A percentile compares a stretch with the other conserved stretches of the same genome.
Evolutionary conservation across 2,113 vertebrate genomes (phyloP).

Genomic region (Xyrauchen texanus): DNA sequence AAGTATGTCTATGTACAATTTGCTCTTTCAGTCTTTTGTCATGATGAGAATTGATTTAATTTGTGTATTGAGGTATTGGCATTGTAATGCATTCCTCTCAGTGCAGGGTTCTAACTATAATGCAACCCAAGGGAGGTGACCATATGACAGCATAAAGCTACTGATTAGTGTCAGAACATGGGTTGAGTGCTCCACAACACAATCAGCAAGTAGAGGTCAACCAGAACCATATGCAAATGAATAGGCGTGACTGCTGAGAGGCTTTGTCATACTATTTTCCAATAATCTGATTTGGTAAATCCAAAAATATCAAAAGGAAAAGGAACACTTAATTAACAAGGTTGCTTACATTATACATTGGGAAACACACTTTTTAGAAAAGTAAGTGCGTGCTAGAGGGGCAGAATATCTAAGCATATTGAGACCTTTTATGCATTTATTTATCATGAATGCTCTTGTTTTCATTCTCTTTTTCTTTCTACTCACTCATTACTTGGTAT

Average conservation of each 20-base stretch:
- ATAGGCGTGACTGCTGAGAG: too few species aligned
- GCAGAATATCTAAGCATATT: slow-evolving; percentile 33
- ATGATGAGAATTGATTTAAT: background rate
- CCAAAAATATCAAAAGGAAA: slow-evolving; percentile 17
- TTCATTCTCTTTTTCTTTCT: background rate
- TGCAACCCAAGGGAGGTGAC: slow-evolving; percentile 21
- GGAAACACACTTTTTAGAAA: slow-evolving; percentile 40
- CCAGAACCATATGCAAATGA: too few species aligned
- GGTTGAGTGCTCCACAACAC: slow-evolving; percentile 10
- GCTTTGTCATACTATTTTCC: too few species aligned
- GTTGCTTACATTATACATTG: slow-evolving; percentile 27
- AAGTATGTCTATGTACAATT: slow-evolving; percentile 57
- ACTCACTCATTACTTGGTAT: slow-evolving; percentile 13
- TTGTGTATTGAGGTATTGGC: background rate
- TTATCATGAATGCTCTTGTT: slow-evolving; percentile 1
- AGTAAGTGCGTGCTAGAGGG: slow-evolving; percentile 43
- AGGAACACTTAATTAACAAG: slow-evolving; percentile 33
- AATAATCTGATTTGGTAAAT: background rate
- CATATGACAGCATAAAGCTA: slow-evolving; percentile 40
- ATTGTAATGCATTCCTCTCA: slow-evolving; percentile 9
- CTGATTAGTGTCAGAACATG: slow-evolving; percentile 40
- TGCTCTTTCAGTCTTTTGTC: slow-evolving; percentile 22
- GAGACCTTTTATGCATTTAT: slow-evolving; percentile 13
- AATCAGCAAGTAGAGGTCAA: too few species aligned
- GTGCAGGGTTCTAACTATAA: slow-evolving; percentile 39